These are phyloP conservation scores for Sycophaga agraensis DNA, from an alignment of 1,140 invertebrate species.

Conservation along the genomic window DNA sequence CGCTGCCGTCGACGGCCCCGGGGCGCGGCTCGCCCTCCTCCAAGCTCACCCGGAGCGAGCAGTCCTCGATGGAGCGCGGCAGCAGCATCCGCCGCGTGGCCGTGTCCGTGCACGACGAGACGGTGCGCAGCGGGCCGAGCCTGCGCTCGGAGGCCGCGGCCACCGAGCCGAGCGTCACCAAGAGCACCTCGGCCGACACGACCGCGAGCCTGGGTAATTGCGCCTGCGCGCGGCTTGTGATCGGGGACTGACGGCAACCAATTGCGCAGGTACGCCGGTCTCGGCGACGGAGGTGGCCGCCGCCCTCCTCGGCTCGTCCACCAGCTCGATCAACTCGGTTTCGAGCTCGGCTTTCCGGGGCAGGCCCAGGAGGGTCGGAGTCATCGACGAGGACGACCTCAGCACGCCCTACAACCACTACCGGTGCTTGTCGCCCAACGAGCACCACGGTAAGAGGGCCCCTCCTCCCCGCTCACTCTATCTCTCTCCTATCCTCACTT, in stretches of 20 bases:
- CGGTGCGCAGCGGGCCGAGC: slow-evolving; percentile 33
- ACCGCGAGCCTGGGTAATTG: slow-evolving; percentile 40
- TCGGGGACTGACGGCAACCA: no score
- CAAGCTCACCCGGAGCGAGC: slow-evolving; percentile 33
- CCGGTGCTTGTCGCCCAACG: slow-evolving; percentile 71
- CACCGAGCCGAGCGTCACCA: slow-evolving; percentile 41
- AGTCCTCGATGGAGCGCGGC: slow-evolving; percentile 30
- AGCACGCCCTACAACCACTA: slow-evolving; percentile 73
- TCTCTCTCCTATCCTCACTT: not conserved
- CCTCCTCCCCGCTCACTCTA: not conserved
- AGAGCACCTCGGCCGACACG: slow-evolving; percentile 55
- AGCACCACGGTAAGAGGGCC: slow-evolving; percentile 51
- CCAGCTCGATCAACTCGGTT: slow-evolving; percentile 54
- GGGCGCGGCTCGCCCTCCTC: slow-evolving; percentile 36
- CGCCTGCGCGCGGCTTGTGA: no score
- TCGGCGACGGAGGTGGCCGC: slow-evolving; percentile 60
- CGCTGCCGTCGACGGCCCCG: slow-evolving; percentile 28
- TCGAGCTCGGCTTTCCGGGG: slow-evolving; percentile 45
- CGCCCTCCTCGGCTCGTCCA: slow-evolving; percentile 60
- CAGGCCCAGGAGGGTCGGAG: slow-evolving; percentile 48
- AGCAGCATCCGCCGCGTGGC: slow-evolving; percentile 31
- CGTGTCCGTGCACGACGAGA: slow-evolving; percentile 49
- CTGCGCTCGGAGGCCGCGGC: not conserved
- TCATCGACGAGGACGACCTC: slow-evolving; percentile 64
- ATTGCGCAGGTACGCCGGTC: slow-evolving; percentile 49